Evolutionary conservation across 2,888 invertebrate genomes (phyloP).

Genomic region (Slavum lentiscoides): DNA sequence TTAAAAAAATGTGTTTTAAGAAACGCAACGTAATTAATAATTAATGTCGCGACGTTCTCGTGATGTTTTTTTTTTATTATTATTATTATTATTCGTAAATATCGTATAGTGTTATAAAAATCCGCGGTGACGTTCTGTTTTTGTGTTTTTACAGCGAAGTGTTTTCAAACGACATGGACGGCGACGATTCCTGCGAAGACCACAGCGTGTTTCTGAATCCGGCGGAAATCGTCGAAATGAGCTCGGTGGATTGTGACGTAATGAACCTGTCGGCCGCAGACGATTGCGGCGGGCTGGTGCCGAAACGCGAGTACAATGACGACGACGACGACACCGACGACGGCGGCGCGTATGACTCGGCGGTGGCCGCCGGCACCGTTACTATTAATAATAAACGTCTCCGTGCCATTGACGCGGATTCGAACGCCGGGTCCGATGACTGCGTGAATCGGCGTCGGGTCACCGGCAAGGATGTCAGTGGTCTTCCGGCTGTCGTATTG

Average conservation of each 20-base stretch:
- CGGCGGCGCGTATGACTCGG: background rate
- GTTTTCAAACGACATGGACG: background rate
- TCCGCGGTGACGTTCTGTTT: background rate
- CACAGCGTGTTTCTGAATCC: slow-evolving; percentile 18
- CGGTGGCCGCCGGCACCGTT: no score
- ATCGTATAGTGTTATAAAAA: background rate
- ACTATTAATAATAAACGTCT: no score
- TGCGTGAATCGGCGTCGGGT: no score
- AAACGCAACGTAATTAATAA: no score
- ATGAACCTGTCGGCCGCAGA: background rate
- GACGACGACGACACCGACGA: background rate
- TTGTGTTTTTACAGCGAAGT: slow-evolving; percentile 5
- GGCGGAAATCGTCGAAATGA: slow-evolving; percentile 12
- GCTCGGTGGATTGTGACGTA: slow-evolving; percentile 5
- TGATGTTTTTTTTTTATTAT: no score
- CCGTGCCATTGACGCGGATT: no score
- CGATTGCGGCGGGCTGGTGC: background rate
- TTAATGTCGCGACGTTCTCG: no score
- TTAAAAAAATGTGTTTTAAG: no score
- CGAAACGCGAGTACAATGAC: slow-evolving; percentile 19
- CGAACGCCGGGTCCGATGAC: no score
- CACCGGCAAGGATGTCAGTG: no score
- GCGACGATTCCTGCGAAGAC: background rate
- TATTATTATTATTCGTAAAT: no score
- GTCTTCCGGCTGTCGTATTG: no score